Base-by-base conservation (phyloP, 2,113 vertebrate species). In the Rhadina sibilatrix region DNA sequence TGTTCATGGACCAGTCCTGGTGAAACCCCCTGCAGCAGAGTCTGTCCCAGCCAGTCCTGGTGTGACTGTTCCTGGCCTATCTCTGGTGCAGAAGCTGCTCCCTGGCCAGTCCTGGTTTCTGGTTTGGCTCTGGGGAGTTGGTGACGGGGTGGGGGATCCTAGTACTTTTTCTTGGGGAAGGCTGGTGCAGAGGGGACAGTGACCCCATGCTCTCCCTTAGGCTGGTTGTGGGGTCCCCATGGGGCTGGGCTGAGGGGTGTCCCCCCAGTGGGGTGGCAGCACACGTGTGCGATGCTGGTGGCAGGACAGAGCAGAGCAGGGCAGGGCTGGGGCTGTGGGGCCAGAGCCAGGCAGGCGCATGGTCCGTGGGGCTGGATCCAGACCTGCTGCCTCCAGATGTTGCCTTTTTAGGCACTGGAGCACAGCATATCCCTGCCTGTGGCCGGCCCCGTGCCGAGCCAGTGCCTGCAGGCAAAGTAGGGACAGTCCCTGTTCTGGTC, bases 331-430 rank as follows among this genome's bases (percentile, higher is more conserved):
- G 37, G 28, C 38, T 61, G 60, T 64, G 77, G 90, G 57, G 80
- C 40, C 4, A 1, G 5, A 84, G 95, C 90, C 72, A 86, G 81
- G 68, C 92, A 59, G 94, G 83, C 19, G 0, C 50, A 74, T 12
- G 87, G 86, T 85, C 77, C 9, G 5, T 3, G 7, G 77, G 89
- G 90, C 65, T 2, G 5, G 52, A 71, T 94, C 90, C 82, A 88
- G 90, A 75, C 78, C 65, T 3, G 83, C 75, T 75, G 87, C 83
- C 47, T 61, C 86, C 81, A 82, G 95, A 97, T 64, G 94, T 97
- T 98, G 97, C 98, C 98, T 98, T 98, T 98, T 98, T 98, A 98
- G 98, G 98, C 90, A 72, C 95, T 96, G 75, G 91, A 97, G 86
- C 71, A 42, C 83, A n/a, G 66, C 66, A 20, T 19, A 69, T 88